These are phyloP conservation scores for Oreochromis niloticus DNA, from an alignment of 2,113 vertebrate species.

Conservation along the genomic window DNA sequence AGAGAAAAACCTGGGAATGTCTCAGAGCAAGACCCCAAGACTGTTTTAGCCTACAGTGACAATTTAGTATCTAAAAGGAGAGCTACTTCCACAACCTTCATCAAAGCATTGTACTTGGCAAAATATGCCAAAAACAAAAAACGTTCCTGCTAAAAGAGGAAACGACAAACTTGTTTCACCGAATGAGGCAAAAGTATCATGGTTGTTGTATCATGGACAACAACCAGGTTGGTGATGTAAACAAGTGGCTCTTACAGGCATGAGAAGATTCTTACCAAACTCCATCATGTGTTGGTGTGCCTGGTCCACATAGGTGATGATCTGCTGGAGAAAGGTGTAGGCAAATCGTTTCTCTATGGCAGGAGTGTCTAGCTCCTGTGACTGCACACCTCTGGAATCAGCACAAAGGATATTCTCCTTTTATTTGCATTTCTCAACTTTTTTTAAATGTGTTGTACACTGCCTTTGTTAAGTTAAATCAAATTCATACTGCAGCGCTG, in stretches of 20 bases:
- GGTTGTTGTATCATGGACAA: not conserved
- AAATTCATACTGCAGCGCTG: not conserved
- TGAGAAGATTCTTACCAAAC: conserved; percentile 74
- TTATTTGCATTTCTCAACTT: not conserved
- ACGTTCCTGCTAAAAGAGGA: not conserved
- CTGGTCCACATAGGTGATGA: conserved; percentile 90
- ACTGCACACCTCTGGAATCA: conserved; percentile 80
- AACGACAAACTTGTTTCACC: not conserved
- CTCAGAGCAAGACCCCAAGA: not conserved
- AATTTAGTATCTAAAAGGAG: not conserved
- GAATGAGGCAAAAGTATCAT: not conserved
- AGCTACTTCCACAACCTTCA: not conserved
- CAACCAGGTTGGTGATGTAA: not conserved
- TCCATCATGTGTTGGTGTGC: conserved; percentile 91
- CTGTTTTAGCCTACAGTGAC: not conserved
- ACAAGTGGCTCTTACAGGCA: not conserved
- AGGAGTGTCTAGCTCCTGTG: conserved; percentile 88
- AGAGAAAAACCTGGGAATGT: not conserved
- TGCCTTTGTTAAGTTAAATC: not conserved
- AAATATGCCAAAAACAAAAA: not conserved
- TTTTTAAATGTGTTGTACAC: not conserved
- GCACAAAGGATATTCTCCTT: not conserved
- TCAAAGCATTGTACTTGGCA: not conserved
- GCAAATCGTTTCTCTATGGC: conserved; percentile 96
- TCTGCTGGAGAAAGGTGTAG: conserved; percentile 92